Evolutionary conservation across 2,113 vertebrate species (phyloP).

Genomic region (Clupea harengus): DNA sequence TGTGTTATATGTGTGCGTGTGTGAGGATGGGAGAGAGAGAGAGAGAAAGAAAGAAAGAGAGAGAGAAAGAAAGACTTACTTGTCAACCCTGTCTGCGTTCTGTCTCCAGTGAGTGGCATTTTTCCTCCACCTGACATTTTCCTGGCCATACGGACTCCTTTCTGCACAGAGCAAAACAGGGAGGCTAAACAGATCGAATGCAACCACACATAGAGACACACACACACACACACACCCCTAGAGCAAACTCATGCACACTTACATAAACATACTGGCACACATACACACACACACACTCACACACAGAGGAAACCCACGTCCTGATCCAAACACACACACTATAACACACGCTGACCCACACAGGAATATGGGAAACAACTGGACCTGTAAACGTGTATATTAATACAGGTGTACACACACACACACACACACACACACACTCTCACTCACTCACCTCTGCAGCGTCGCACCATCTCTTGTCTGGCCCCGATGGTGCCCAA

Average conservation of each 20-base stretch:
- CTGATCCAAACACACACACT: no score
- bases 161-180: constrained; percentile 62
- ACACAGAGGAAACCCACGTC: no score
- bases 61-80: constrained; percentile 67
- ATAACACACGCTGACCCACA: background rate
- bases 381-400: background rate
- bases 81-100: constrained; percentile 84
- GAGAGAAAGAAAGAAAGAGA: constrained; percentile 26
- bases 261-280: constrained; percentile 16
- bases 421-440: background rate
- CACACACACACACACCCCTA: constrained; percentile 56
- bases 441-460: constrained; percentile 61
- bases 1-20: background rate
- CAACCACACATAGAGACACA: background rate
- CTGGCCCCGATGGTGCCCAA: constrained; percentile 85
- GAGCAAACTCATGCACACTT: constrained; percentile 52
- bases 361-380: no score
- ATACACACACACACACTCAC: constrained; percentile 4
- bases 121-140: constrained; percentile 90
- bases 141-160: constrained; percentile 84
- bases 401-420: background rate
- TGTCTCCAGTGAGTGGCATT: constrained; percentile 87
- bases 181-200: background rate
- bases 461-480: constrained; percentile 90
- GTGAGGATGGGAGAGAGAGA: background rate